Conservation (phyloP, 1,140 invertebrate genomes). For the Neodiprion fabricii region DNA sequence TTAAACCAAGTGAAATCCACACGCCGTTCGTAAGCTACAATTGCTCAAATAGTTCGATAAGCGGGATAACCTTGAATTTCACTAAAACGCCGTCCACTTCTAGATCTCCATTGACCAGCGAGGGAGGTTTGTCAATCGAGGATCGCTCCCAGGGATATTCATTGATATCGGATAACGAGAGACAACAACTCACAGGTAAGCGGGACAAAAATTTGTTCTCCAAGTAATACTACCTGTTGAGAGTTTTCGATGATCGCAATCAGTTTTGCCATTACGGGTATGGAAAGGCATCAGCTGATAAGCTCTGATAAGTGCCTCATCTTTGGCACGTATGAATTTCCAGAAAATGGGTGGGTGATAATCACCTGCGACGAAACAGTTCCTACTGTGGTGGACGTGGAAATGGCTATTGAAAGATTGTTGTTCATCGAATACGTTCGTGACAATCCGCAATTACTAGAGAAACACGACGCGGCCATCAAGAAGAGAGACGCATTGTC, state of each 20-base stretch:
- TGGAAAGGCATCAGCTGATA: background rate
- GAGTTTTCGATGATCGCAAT: background rate
- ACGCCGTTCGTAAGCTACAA: background rate
- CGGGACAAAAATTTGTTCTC: background rate
- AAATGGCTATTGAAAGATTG: constrained; percentile 56
- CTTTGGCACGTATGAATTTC: background rate
- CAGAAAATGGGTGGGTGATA: constrained; percentile 43
- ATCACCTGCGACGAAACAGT: constrained; percentile 38
- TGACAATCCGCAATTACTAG: background rate
- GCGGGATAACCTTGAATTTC: background rate
- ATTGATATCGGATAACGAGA: background rate
- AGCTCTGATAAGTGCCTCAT: background rate
- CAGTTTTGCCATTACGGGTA: background rate
- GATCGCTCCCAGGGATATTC: background rate
- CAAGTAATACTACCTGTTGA: background rate
- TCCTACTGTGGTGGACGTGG: constrained; percentile 49
- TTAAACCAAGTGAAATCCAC: background rate
- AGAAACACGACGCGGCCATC: background rate
- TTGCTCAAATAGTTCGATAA: background rate
- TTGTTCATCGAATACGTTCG: constrained; percentile 35
- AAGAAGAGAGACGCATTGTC: constrained; percentile 39
- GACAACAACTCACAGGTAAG: background rate
- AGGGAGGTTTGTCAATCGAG: background rate
- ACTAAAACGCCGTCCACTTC: background rate
- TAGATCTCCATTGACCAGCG: background rate